Conservation (phyloP, 64 coral and sea anemone genomes). For the Porites lutea region DNA sequence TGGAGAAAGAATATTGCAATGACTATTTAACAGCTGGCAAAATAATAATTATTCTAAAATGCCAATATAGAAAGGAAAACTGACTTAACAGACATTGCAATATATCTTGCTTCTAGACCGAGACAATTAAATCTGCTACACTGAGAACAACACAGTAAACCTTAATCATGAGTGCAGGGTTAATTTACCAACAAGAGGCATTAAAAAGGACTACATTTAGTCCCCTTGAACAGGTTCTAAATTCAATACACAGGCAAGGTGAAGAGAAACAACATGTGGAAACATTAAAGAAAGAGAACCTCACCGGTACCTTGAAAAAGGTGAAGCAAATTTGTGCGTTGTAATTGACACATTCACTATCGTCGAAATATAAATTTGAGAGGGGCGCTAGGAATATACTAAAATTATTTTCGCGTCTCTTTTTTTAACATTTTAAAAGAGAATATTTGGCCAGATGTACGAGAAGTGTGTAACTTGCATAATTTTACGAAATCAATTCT, state of each 20-base stretch:
- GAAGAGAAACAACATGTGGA: slow-evolving; percentile 34
- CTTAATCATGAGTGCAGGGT: not conserved
- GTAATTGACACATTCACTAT: no score
- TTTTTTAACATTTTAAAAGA: not conserved
- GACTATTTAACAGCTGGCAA: no score
- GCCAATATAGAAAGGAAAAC: no score
- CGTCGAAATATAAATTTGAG: no score
- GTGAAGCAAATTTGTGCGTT: no score
- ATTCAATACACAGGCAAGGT: not conserved
- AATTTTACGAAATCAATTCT: not conserved
- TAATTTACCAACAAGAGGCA: not conserved
- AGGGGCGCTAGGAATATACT: not conserved
- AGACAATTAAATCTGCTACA: no score
- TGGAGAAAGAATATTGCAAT: not conserved
- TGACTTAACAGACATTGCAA: no score
- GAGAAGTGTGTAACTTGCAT: not conserved
- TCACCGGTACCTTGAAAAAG: not conserved
- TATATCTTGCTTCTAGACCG: no score
- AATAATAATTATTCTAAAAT: no score
- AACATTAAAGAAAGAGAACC: not conserved
- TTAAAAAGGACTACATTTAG: not conserved
- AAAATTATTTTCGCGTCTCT: not conserved
- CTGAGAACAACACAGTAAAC: not conserved
- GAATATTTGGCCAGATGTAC: not conserved
- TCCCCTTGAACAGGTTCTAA: slow-evolving; percentile 14